These are phyloP conservation scores for Siniperca knerii DNA, from an alignment of 2,113 vertebrate genomes.

Conservation along the genomic window DNA sequence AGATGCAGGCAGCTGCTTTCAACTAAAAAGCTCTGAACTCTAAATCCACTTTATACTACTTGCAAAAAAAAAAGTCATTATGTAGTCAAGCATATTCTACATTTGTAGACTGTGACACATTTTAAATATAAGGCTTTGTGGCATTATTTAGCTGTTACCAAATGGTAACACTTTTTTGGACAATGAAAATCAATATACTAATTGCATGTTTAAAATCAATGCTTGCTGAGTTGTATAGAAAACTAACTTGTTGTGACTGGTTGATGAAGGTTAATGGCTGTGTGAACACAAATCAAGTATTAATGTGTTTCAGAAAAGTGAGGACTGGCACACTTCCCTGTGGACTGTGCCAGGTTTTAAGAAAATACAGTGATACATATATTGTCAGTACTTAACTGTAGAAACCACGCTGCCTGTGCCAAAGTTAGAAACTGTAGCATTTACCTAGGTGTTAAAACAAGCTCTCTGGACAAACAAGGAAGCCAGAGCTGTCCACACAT, in stretches of 20 bases:
- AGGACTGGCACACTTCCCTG: conserved; percentile 41
- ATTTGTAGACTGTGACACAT: neutral
- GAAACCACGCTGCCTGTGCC: neutral
- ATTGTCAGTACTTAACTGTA: neutral
- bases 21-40: neutral
- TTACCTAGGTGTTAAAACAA: conserved; percentile 47
- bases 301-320: conserved; percentile 30
- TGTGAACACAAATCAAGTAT: conserved; percentile 20
- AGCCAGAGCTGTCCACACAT: conserved; percentile 61
- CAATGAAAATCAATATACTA: neutral
- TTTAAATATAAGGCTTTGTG: neutral
- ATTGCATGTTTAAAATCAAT: neutral
- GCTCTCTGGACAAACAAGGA: conserved; percentile 58
- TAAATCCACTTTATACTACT: neutral
- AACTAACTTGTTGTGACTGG: neutral
- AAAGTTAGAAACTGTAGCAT: conserved; percentile 37
- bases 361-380: conserved; percentile 5
- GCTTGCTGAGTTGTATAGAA: neutral
- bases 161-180: neutral
- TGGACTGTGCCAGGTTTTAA: conserved; percentile 33
- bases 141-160: neutral
- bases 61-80: neutral
- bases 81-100: neutral
- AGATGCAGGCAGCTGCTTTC: neutral
- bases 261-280: conserved; percentile 34